A percentile compares a stretch with the other conserved stretches of the same genome.
Evolutionary conservation across 1,140 invertebrate species (phyloP).

Genomic region (Gerris buenoi): DNA sequence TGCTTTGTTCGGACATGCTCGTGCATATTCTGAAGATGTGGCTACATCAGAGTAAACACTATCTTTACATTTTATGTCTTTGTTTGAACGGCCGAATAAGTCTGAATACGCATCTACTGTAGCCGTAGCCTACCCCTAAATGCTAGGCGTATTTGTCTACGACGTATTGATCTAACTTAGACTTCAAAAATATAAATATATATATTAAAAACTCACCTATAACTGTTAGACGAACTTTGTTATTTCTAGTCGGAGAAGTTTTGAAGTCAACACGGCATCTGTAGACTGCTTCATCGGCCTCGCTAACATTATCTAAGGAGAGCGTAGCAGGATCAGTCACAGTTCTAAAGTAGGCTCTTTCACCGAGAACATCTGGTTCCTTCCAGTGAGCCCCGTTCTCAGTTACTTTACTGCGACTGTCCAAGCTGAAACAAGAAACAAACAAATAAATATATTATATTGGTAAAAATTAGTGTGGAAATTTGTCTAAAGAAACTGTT

Average conservation of each 20-base stretch:
- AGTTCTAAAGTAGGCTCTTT: conserved; percentile 37
- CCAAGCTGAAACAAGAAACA: conserved; percentile 28
- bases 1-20: too few relatives aligned
- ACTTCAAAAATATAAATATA: not conserved
- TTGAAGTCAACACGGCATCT: conserved; percentile 66
- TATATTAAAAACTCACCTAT: conserved; percentile 47
- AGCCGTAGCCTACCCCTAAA: too few relatives aligned
- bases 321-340: conserved; percentile 42
- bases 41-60: too few relatives aligned
- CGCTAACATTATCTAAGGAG: conserved; percentile 42
- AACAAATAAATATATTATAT: too few relatives aligned
- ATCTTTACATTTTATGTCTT: too few relatives aligned
- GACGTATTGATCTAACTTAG: too few relatives aligned
- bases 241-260: conserved; percentile 63
- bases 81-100: too few relatives aligned
- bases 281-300: conserved; percentile 55
- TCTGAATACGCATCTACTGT: too few relatives aligned
- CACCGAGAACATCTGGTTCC: conserved; percentile 35
- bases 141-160: too few relatives aligned
- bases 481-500: too few relatives aligned
- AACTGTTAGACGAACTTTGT: conserved; percentile 58
- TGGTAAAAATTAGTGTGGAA: too few relatives aligned
- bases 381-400: conserved; percentile 34
- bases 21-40: too few relatives aligned
- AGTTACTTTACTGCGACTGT: conserved; percentile 31